These are phyloP conservation scores for Saccostrea glomerata DNA, from an alignment of 1,140 invertebrate genomes.

Conservation along the genomic window DNA sequence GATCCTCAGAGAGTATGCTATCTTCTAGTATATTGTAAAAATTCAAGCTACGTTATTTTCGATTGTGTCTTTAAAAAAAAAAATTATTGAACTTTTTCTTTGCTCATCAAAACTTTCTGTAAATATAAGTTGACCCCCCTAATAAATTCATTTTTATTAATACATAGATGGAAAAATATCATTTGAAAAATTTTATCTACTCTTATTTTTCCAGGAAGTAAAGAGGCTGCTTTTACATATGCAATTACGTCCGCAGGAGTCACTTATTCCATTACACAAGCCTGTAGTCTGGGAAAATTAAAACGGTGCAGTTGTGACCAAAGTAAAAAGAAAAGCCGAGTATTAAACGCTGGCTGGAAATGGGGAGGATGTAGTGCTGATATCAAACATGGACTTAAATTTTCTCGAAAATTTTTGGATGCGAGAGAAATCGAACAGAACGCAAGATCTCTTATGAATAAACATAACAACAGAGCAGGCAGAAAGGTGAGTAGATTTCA, in stretches of 20 bases:
- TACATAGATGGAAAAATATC: too few relatives aligned
- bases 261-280: conserved; percentile 89
- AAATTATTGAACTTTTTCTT: too few relatives aligned
- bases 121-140: too few relatives aligned
- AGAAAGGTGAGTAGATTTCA: conserved; percentile 84
- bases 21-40: too few relatives aligned
- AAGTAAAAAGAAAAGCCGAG: conserved; percentile 65
- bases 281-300: conserved; percentile 91
- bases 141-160: too few relatives aligned
- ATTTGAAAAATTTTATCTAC: too few relatives aligned
- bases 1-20: too few relatives aligned
- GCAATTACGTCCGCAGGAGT: conserved; percentile 90
- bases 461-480: conserved; percentile 97
- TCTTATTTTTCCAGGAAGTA: conserved; percentile 79
- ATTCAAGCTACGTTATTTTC: too few relatives aligned
- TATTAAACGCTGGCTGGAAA: conserved; percentile 73
- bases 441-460: conserved; percentile 92
- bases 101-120: too few relatives aligned
- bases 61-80: too few relatives aligned
- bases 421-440: conserved; percentile 81
- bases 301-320: conserved; percentile 89
- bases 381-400: conserved; percentile 82
- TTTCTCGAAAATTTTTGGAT: conserved; percentile 82
- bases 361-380: conserved; percentile 82
- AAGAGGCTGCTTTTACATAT: conserved; percentile 81